Conservation (phyloP, 1,140 invertebrate species). For the Ceratosolen solmsi region DNA sequence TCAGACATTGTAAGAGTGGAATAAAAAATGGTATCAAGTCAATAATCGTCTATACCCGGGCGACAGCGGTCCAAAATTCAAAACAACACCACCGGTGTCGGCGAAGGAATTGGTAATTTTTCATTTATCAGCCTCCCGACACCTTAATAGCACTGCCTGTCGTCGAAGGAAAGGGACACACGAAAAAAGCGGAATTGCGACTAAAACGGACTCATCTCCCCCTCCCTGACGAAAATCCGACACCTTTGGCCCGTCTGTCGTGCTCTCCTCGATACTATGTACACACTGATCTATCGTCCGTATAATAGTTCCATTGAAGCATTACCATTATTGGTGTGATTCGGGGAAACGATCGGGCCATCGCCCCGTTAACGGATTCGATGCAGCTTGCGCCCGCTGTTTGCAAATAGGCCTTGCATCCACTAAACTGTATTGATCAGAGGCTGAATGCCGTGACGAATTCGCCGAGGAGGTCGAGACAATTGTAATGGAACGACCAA, state of each 20-base stretch:
- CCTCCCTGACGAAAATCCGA: constrained; percentile 61
- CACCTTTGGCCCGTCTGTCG: constrained; percentile 65
- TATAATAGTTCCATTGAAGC: constrained; percentile 68
- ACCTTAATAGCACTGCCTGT: constrained; percentile 7
- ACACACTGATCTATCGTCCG: constrained; percentile 67
- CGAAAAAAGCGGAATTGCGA: constrained; percentile 19
- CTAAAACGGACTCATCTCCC: constrained; percentile 8
- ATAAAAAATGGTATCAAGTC: no score
- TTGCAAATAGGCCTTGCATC: constrained; percentile 71
- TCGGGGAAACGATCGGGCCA: constrained; percentile 68
- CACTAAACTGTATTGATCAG: constrained; percentile 64
- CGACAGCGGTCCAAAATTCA: no score
- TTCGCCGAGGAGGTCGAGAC: constrained; percentile 39
- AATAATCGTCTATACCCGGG: no score
- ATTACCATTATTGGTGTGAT: constrained; percentile 71
- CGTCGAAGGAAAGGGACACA: not conserved
- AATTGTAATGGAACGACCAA: not conserved
- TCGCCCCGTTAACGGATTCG: constrained; percentile 66
- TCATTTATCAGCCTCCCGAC: constrained; percentile 31
- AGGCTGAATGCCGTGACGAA: constrained; percentile 60
- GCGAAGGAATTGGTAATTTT: constrained; percentile 25
- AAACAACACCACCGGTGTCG: not conserved
- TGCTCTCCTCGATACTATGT: constrained; percentile 54
- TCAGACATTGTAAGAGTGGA: no score
- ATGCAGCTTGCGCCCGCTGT: constrained; percentile 68